Percentiles rank a stretch among this genome's conserved stretches.
Conservation (phyloP, 2,113 vertebrate genomes). For the Campylorhamphus procurvoides region DNA sequence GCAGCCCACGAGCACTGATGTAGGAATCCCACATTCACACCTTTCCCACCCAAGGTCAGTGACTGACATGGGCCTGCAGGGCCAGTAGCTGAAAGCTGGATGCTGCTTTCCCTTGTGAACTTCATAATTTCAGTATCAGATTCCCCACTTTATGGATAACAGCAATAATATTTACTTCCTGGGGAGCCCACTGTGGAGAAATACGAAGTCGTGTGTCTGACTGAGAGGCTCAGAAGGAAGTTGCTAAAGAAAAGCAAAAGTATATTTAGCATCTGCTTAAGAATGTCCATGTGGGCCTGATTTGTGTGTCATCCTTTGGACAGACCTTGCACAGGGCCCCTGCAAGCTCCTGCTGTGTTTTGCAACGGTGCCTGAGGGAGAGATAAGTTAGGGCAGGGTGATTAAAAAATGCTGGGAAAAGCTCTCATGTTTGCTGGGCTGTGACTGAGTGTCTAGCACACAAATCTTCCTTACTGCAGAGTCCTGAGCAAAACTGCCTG, state of each 20-base stretch:
- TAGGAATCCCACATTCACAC: neutral
- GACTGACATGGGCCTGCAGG: neutral
- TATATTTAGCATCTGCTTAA: neutral
- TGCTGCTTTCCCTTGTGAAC: slow-evolving; percentile 1
- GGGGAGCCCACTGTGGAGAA: neutral
- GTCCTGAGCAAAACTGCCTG: neutral
- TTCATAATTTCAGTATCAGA: neutral
- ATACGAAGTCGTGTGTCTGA: neutral
- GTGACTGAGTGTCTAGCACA: neutral
- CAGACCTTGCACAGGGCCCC: slow-evolving; percentile 4
- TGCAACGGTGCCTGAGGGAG: slow-evolving; percentile 3
- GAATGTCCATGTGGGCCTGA: slow-evolving; percentile 37
- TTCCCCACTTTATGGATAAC: neutral
- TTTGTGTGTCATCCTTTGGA: slow-evolving; percentile 18
- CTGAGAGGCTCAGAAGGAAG: neutral
- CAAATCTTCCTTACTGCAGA: neutral
- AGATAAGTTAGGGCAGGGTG: neutral
- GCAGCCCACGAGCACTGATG: neutral
- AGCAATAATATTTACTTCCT: slow-evolving; percentile 5
- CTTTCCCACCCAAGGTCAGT: neutral
- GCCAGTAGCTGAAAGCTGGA: neutral
- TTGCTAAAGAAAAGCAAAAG: slow-evolving; percentile 1
- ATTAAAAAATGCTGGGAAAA: neutral
- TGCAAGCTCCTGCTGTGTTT: slow-evolving; percentile 24
- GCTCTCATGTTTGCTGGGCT: neutral